Percentiles rank a stretch among this genome's conserved stretches.
These are phyloP conservation scores for Cebus imitator DNA, from an alignment of 2,113 vertebrate genomes.

Conservation along the genomic window DNA sequence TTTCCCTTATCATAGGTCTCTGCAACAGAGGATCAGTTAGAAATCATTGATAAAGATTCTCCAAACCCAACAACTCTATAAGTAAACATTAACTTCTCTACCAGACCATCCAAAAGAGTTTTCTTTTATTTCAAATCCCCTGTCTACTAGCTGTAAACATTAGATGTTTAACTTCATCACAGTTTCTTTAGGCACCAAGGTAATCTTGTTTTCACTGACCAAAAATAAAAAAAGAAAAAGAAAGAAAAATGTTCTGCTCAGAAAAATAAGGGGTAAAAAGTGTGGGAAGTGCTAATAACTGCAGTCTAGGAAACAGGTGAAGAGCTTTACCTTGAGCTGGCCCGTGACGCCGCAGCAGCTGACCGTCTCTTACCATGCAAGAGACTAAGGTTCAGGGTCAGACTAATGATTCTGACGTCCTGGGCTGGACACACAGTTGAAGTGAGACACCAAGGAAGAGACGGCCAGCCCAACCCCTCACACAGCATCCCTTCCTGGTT, in stretches of 20 bases:
- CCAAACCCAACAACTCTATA: not conserved
- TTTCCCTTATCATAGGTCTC: not conserved
- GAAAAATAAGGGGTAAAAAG: constrained; percentile 50
- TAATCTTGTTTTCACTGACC: constrained; percentile 23
- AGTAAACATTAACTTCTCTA: not conserved
- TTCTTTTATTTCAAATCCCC: not conserved
- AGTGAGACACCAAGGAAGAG: constrained; percentile 82
- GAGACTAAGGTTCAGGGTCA: constrained; percentile 84
- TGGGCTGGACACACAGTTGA: constrained; percentile 84
- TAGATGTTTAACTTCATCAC: not conserved
- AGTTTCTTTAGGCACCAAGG: constrained; percentile 32
- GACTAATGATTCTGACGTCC: constrained; percentile 81
- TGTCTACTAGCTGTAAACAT: constrained; percentile 1
- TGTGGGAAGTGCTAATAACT: constrained; percentile 71
- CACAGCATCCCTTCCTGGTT: constrained; percentile 84
- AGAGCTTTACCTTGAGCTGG: constrained; percentile 84
- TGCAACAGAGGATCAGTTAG: not conserved
- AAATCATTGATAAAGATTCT: not conserved
- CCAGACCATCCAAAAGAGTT: not conserved
- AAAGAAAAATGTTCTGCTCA: constrained; percentile 3
- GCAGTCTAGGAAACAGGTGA: constrained; percentile 80
- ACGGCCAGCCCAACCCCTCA: constrained; percentile 83
- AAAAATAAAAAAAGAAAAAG: not conserved
- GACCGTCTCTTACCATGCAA: constrained; percentile 81
- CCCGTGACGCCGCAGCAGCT: constrained; percentile 80